Conservation (phyloP, 2,888 invertebrate genomes). For the Volucella zonaria region DNA sequence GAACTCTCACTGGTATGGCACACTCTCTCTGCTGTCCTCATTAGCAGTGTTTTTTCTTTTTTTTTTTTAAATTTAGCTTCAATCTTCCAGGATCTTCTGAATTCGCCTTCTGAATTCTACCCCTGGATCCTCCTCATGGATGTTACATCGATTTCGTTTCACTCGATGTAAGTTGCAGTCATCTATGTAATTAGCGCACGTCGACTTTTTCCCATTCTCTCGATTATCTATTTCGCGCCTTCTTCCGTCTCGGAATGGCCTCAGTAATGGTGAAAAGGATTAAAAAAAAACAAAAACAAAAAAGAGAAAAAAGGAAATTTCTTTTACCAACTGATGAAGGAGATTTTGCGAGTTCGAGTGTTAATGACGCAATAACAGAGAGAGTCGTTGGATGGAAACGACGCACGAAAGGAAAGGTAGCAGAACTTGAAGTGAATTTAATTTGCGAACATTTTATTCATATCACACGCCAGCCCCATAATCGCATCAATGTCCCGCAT, state of each 20-base stretch:
- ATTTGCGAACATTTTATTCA: slow-evolving; percentile 65
- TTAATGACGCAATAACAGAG: background rate
- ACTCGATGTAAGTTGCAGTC: slow-evolving; percentile 71
- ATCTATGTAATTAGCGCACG: slow-evolving; percentile 72
- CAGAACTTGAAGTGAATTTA: slow-evolving; percentile 36
- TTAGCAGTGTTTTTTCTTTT: slow-evolving; percentile 43
- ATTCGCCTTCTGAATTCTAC: too few relatives aligned
- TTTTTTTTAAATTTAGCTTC: too few relatives aligned
- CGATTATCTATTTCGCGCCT: background rate
- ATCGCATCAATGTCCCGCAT: slow-evolving; percentile 66
- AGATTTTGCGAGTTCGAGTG: background rate
- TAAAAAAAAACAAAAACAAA: slow-evolving; percentile 61
- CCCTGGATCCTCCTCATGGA: slow-evolving; percentile 31
- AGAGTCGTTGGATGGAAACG: too few relatives aligned
- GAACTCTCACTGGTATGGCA: slow-evolving; percentile 1
- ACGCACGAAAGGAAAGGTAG: background rate
- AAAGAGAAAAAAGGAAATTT: background rate
- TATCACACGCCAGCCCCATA: slow-evolving; percentile 65
- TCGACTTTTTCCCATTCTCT: slow-evolving; percentile 29
- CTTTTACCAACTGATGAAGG: slow-evolving; percentile 36
- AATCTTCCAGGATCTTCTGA: background rate
- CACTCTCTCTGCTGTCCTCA: background rate
- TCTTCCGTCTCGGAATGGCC: background rate
- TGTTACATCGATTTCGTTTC: slow-evolving; percentile 65
- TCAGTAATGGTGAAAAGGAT: slow-evolving; percentile 44